phyloP scores from a whole-genome alignment of 2,113 vertebrate species.

The Gasterosteus aculeatus region DNA sequence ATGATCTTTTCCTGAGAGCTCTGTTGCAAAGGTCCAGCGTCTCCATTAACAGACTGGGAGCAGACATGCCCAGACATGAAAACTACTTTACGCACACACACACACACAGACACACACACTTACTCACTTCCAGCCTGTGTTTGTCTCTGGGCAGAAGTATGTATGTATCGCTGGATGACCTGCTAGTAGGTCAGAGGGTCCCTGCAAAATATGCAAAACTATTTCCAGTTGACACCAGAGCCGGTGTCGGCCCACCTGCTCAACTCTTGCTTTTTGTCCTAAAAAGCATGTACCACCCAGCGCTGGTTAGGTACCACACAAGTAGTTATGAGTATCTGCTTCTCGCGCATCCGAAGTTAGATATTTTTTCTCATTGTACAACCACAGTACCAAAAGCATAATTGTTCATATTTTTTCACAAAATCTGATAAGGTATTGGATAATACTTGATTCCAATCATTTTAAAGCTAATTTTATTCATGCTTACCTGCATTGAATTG shows the following conservation, averaged over 20 bases:
- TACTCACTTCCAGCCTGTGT: constrained; percentile 34
- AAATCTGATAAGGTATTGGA: background rate
- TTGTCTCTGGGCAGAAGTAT: constrained; percentile 69
- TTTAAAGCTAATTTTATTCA: background rate
- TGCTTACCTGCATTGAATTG: background rate
- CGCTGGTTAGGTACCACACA: background rate
- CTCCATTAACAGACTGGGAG: constrained; percentile 57
- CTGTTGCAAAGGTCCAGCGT: constrained; percentile 71
- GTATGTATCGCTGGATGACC: constrained; percentile 44
- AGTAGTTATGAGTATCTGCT: background rate
- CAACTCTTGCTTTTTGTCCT: constrained; percentile 19
- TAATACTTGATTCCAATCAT: background rate
- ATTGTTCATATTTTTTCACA: background rate
- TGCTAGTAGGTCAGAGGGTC: constrained; percentile 41
- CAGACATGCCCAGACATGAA: constrained; percentile 76
- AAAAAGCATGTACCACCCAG: background rate
- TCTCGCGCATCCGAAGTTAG: background rate
- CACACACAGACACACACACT: constrained; percentile 3
- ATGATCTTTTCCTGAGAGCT: constrained; percentile 70
- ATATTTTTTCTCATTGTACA: background rate
- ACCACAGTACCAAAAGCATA: constrained; percentile 6
- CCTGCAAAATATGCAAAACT: constrained; percentile 41
- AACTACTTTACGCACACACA: constrained; percentile 10
- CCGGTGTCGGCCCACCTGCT: constrained; percentile 35
- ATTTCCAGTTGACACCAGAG: constrained; percentile 56